Percentiles rank a stretch among this genome's conserved stretches.
phyloP scores from a whole-genome alignment of 2,888 invertebrate genomes.

The Pachliopta kotzebuea region DNA sequence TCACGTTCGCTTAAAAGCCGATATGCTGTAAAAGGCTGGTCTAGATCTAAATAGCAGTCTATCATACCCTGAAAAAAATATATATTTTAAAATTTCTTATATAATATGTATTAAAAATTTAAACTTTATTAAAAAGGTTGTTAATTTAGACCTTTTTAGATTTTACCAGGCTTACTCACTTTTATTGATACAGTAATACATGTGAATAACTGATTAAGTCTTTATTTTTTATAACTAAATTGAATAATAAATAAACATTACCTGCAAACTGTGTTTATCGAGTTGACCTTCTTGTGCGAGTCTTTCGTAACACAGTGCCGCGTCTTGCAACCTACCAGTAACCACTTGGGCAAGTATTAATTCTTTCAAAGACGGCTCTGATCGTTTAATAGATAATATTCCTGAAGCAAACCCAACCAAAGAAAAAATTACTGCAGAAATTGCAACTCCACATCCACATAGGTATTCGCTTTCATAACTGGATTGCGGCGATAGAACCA shows the following conservation, averaged over 20 bases:
- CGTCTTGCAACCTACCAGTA: slow-evolving; percentile 90
- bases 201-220: no score
- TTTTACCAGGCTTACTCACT: no score
- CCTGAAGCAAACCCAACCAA: slow-evolving; percentile 55
- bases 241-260: neutral
- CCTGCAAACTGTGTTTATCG: slow-evolving; percentile 70
- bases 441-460: no score
- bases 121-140: no score
- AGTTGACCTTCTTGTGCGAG: slow-evolving; percentile 82
- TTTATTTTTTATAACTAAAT: neutral
- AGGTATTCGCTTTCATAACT: no score
- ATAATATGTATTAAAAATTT: neutral
- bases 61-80: slow-evolving; percentile 85
- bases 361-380: slow-evolving; percentile 89
- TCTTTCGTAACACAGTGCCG: slow-evolving; percentile 93
- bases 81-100: no score
- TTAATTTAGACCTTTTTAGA: no score
- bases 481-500: no score
- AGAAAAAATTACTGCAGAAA: neutral
- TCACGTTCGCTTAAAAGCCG: slow-evolving; percentile 84
- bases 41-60: slow-evolving; percentile 91
- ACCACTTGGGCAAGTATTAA: slow-evolving; percentile 92
- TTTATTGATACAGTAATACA: no score
- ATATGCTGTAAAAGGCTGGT: slow-evolving; percentile 92
- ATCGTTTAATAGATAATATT: slow-evolving; percentile 86